phyloP scores from a whole-genome alignment of 2,888 invertebrate species.

The Nasonovia ribisnigri region DNA sequence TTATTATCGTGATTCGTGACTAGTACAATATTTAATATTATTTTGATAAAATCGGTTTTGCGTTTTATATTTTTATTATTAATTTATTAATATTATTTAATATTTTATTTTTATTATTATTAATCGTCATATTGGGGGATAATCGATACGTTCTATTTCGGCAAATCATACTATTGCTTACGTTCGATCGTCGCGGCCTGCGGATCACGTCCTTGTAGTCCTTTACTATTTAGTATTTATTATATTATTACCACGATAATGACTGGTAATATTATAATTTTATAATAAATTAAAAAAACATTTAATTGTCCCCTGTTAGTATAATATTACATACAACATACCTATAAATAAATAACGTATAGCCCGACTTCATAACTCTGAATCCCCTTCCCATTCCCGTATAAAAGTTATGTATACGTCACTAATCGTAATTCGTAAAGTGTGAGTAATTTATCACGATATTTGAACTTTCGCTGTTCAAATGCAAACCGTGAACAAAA shows the following conservation, averaged over 20 bases:
- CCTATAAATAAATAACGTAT: background rate
- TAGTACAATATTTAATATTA: background rate
- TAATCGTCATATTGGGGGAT: too few species aligned
- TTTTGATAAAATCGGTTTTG: background rate
- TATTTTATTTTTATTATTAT: too few species aligned
- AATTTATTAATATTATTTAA: too few species aligned
- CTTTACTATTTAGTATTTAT: background rate
- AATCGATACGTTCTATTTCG: background rate
- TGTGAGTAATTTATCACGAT: background rate
- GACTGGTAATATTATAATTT: background rate
- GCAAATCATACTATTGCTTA: background rate
- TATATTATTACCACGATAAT: background rate
- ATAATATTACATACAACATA: background rate
- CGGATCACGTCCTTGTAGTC: background rate
- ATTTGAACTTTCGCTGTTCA: background rate
- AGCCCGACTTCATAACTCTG: background rate
- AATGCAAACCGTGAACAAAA: background rate
- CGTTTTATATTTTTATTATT: too few species aligned
- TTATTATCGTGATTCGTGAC: background rate
- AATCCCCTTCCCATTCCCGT: background rate
- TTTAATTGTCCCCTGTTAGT: background rate
- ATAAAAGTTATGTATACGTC: background rate
- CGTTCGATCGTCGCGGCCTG: background rate
- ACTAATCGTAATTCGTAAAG: background rate
- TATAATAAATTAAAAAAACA: background rate